Base-by-base conservation (phyloP, 2,797 vertebrate species). In the Harpagifer antarcticus region DNA sequence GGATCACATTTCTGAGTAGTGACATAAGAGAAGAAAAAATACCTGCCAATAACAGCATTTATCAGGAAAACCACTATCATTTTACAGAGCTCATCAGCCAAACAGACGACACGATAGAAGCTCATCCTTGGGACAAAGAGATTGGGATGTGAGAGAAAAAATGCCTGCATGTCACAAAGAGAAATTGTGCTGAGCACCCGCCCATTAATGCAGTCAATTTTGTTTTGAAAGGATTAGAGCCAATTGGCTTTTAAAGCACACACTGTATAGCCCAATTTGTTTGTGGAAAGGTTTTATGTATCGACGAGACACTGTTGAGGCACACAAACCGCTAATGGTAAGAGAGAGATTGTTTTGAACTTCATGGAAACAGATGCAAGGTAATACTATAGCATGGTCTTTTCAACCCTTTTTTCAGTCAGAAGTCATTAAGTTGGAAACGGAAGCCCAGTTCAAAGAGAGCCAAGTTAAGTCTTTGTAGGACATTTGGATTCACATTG, bases 191-290 rank as follows among this genome's bases (percentile, higher is more conserved):
- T 80, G 71, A 86, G 77, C 81, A 70, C 78, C 62, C 43, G 48
- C 70, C 64, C 66, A 73, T 68, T 84, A 82, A 84, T 75, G 68
- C 86, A 84, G 66, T 86, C 60, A 73, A 81, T 78, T 44, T 84
- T 77, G 76, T 83, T 91, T 84, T 84, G 68, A 92, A 72, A 80
- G 82, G 86, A 89, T 90, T 88, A 86, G 57, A 90, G 74, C 52
- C 79, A 61, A 72, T 76, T 85, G 86, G 78, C 78, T 85, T 69
- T 71, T 68, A 70, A 50, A 74, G 74, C 60, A 74, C 47, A 61
- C 27, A 27, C 27, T 27, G 27, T 5, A 61, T 47, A 60, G 43
- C 79, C 63, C 23, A 19, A 58, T 60, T 68, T 76, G 79, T 68
- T 44, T 7, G 55, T 31, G 14, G 3, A 69, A 57, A 55, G 42